Evolutionary conservation across 2,888 invertebrate species (phyloP), one percentile per base, ranked within the genome.

Genomic region (Tanaodytes sp.): DNA sequence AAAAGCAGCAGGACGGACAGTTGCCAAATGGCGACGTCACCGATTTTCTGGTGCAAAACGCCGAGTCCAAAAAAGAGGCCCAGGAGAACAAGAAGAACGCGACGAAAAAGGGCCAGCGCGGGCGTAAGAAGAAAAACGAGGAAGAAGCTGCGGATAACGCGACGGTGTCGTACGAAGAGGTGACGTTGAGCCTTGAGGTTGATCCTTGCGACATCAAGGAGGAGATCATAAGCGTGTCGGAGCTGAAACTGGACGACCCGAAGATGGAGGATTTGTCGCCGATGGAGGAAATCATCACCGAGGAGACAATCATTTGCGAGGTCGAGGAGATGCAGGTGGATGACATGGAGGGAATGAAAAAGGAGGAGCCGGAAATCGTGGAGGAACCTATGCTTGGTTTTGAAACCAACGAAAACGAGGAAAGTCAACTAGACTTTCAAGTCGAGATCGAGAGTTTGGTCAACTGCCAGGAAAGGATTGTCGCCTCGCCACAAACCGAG

Each of bases 321-420:
- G 46, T 68, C 48, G 85, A 84, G 62, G 84, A 84, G 55, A 82
- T 85, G 82, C 84, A 85, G 40, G 77, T 84, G 2, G 83, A 84
- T 45, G 70, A 63, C 16, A 58, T 61, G 14, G 66, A 65, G 37
- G 33, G 46, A 6, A 6, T n/a, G 0, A 42, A 27, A 2, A 33
- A 42, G 16, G 33, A 55, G 2, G n/a, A 9, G 4, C 27, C 23
- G 6, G 46, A 37, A 40, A 45, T 8, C 5, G 31, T 33, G 0
- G 45, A 27, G 3, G 16, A 49, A 33, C 11, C 33, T 12, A 8
- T 33, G 5, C 5, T 33, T 9, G 12, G n/a, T 33, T 33, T 11
- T 8, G 33, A 33, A 23, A 23, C 23, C 8, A 33, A 33, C 3
- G 12, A 33, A 33, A n/a, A n/a, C n/a, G n/a, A 8, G 33, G 27